These are phyloP conservation scores for Misgurnus anguillicaudatus DNA, from an alignment of 2,113 vertebrate species.

Conservation along the genomic window DNA sequence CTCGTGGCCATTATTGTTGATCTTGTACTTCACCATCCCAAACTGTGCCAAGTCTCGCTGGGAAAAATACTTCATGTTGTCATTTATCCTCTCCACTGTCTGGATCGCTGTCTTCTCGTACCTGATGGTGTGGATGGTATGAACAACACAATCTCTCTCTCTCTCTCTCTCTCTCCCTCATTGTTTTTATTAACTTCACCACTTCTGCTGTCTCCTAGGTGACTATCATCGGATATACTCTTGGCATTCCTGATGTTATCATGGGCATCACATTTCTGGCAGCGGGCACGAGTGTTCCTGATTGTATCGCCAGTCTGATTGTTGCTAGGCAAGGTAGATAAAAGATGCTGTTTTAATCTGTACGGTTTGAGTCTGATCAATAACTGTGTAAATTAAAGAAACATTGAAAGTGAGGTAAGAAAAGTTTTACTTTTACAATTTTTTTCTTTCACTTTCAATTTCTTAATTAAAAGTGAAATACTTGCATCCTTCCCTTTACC, in stretches of 20 bases:
- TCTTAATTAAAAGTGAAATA: background rate
- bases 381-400: background rate
- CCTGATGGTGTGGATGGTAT: constrained; percentile 99
- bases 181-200: background rate
- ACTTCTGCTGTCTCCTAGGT: constrained; percentile 74
- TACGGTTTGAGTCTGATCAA: background rate
- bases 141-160: constrained; percentile 41
- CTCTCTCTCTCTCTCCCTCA: background rate
- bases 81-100: constrained; percentile 89
- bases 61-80: constrained; percentile 94
- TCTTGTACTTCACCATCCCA: constrained; percentile 87
- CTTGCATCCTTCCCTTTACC: background rate
- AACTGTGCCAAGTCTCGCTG: constrained; percentile 93
- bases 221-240: constrained; percentile 92
- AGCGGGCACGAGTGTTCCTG: constrained; percentile 95
- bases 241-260: constrained; percentile 97
- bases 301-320: constrained; percentile 98
- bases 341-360: background rate
- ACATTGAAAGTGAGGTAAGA: background rate
- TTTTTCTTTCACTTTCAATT: background rate
- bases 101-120: constrained; percentile 99
- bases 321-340: constrained; percentile 94
- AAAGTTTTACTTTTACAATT: no score
- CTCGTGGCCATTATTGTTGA: constrained; percentile 89
- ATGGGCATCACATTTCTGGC: constrained; percentile 99